Conservation (phyloP, 2,797 vertebrate genomes). For the Austrolebias charrua region DNA sequence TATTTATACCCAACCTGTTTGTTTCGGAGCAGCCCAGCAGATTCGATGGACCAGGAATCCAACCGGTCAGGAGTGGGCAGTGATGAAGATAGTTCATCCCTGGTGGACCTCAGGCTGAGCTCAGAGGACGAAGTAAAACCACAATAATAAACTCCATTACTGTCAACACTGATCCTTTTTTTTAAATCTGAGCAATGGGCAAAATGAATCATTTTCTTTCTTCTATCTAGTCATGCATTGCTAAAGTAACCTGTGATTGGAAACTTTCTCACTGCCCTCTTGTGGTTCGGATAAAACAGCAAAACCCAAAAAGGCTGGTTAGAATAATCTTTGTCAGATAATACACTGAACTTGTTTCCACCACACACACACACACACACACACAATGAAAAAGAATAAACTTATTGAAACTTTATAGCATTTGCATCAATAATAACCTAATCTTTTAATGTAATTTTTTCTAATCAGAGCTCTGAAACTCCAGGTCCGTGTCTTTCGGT, state of each 20-base stretch:
- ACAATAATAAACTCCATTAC: no score
- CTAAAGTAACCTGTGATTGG: neutral
- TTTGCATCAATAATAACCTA: neutral
- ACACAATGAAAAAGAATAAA: no score
- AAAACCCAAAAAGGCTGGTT: no score
- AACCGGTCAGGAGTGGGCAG: constrained; percentile 51
- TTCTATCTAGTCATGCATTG: neutral
- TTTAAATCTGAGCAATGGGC: no score
- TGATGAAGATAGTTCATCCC: constrained; percentile 62
- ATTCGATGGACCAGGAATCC: constrained; percentile 67
- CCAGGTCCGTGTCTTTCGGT: constrained; percentile 54
- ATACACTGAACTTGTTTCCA: neutral
- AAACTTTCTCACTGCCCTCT: constrained; percentile 27
- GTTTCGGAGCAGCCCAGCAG: constrained; percentile 23
- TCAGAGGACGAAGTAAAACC: constrained; percentile 64
- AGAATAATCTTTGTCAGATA: no score
- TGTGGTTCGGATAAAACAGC: constrained; percentile 5
- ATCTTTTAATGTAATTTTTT: constrained; percentile 2
- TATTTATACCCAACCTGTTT: neutral
- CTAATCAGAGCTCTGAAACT: constrained; percentile 57
- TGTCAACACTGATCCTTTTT: no score
- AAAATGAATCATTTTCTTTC: no score
- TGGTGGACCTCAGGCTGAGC: constrained; percentile 57
- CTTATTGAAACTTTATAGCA: no score
- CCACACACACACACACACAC: neutral